Percentiles rank a stretch among this genome's conserved stretches.
Conservation (phyloP, 2,113 vertebrate genomes). For the Hydrolagus affinis region DNA sequence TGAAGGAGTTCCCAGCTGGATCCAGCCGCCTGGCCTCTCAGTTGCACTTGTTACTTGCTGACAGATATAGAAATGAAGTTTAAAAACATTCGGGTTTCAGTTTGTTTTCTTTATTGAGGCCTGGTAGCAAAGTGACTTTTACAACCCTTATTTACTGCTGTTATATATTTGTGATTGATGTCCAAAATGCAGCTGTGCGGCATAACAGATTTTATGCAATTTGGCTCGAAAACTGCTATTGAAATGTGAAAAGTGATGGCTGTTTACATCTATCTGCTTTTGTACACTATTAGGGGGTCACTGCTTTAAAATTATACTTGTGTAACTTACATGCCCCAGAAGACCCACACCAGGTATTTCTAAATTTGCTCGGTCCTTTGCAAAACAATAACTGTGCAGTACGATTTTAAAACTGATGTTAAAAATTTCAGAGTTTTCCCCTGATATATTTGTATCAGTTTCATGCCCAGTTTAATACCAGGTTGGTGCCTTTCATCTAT, state of each 20-base stretch:
- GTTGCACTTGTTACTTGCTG: constrained; percentile 57
- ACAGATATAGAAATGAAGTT: constrained; percentile 66
- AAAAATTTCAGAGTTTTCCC: too few species aligned
- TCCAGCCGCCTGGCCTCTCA: constrained; percentile 53
- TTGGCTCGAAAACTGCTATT: constrained; percentile 59
- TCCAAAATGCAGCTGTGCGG: constrained; percentile 53
- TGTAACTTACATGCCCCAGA: neutral
- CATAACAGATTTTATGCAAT: constrained; percentile 61
- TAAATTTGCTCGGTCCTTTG: neutral
- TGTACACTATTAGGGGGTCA: constrained; percentile 26
- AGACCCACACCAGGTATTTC: neutral
- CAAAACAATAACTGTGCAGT: neutral
- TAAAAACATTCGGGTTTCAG: constrained; percentile 51
- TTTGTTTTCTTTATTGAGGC: constrained; percentile 65
- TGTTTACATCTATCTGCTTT: constrained; percentile 36
- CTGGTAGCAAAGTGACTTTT: constrained; percentile 63
- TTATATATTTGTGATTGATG: constrained; percentile 46
- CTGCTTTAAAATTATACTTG: constrained; percentile 12
- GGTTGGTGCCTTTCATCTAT: neutral
- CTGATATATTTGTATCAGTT: too few species aligned
- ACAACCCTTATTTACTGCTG: constrained; percentile 54
- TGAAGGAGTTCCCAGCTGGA: constrained; percentile 35
- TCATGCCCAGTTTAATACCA: neutral
- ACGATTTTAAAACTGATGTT: constrained; percentile 2
- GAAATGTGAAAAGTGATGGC: constrained; percentile 48